Evolutionary conservation across 2,113 vertebrate species (phyloP), one percentile per base, ranked within the genome.

Genomic region (Sciurus niger): DNA sequence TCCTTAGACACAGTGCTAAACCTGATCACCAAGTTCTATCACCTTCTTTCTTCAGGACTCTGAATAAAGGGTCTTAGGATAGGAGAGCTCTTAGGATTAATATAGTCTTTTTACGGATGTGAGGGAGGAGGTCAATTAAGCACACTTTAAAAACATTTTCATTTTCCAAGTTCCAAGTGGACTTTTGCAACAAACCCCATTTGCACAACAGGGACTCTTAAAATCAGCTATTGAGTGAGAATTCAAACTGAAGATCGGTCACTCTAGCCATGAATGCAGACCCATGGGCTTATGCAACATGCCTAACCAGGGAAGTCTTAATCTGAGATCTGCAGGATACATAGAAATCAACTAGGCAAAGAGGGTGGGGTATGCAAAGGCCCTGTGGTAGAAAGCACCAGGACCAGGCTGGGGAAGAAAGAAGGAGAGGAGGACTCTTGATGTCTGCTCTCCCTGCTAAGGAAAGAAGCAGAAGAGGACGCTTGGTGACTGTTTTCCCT

Each of bases 101-200:
- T 92, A 25, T 92, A 25, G 11, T 73, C 87, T 55, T 78, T 63
- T 88, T 58, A 40, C 51, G 18, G 16, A n/a, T 65, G 18, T n/a
- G 6, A 37, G 51, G 34, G 3, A 25, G 28, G 13, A 63, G 22
- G 60, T 60, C 34, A 83, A 22, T 10, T 25, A 63, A 72, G 11
- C 9, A 4, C 43, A 20, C 2, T 73, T 87, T 68, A 78, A 84
- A 46, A 11, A 72, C 22, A 55, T 20, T 65, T 20, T 89, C 43
- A 1, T 76, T 89, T 72, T 70, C 79, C 22, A 70, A 32, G 91
- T 89, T 96, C 32, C 77, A 74, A 79, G 48, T 34, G 13, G 58
- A 89, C 67, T 51, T 95, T 92, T 63, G 78, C 88, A 30, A 93
- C 24, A 40, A 89, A 72, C 28, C 30, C 46, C 32, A 76, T 84